Base-by-base conservation (phyloP, 2,797 vertebrate species). In the Sciurus carolinensis region DNA sequence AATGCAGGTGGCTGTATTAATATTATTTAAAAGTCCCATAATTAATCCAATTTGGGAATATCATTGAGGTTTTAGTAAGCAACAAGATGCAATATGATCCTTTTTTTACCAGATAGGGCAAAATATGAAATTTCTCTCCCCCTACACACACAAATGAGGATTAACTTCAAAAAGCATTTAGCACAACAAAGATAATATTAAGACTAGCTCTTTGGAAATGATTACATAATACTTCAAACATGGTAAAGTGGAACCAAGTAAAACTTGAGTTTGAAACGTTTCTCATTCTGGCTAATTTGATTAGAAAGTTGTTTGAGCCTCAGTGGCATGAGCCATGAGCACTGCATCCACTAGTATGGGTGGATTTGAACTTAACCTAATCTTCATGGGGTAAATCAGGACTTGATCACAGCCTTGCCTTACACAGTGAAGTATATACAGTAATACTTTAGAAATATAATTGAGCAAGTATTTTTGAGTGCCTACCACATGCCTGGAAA, bases 141-240 rank as follows among this genome's bases (percentile, higher is more conserved):
- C 54, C 33, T 22, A 26, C 30, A 26, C 30, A 26, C 22, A 79
- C 11, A 79, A 92, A 69, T 44, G 20, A 69, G 69, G 4, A 84
- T 86, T 86, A 94, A 66, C 11, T 14, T 66, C 72, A 82, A 24
- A 89, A 67, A 82, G 24, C 24, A 93, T 39, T 93, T 52, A 89
- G 33, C 15, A 76, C 17, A 47, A 17, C 50, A 69, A 36, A 76
- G 76, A 9, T 77, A 12, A 83, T 94, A 83, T 57, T 67, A 8
- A 84, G 59, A 83, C 36, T 59, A 76, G 13, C 30, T 89, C 30
- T 76, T 44, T 69, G 17, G 18, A 67, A 57, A 83, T 83, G 57
- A 76, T 66, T 83, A 36, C 9, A 76, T 44, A 82, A 66, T 73
- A 73, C 33, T 88, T 44, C 76, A 14, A 66, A 22, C 17, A 36